These are phyloP conservation scores for Pseudoatta argentina DNA, from an alignment of 1,140 invertebrate genomes.

Conservation along the genomic window DNA sequence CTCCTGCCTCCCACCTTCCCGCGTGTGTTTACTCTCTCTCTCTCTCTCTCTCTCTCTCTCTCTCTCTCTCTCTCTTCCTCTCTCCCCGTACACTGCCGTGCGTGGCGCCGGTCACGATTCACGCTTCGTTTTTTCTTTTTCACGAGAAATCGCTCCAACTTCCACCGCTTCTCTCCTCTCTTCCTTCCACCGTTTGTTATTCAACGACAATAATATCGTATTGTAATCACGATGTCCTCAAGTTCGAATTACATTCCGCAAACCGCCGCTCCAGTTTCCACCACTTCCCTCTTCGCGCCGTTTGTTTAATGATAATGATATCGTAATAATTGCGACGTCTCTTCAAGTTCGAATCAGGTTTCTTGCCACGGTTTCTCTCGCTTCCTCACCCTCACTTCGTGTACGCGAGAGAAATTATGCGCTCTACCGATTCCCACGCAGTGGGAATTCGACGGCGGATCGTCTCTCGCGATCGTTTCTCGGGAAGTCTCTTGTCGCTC, in stretches of 20 bases:
- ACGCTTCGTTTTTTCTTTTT: background rate
- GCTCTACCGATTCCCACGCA: no score
- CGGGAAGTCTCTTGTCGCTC: no score
- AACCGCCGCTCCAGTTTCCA: no score
- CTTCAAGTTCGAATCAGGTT: no score
- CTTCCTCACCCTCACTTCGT: no score
- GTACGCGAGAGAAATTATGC: no score
- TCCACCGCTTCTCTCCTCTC: background rate
- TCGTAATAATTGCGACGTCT: no score
- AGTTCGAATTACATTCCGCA: background rate
- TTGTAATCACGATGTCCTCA: background rate
- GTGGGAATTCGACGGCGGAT: no score
- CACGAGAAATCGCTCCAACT: background rate
- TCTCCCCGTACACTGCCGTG: background rate
- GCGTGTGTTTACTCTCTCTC: background rate
- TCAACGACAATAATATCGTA: background rate
- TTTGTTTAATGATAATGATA: no score
- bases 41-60: constrained; percentile 5
- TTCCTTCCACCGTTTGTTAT: background rate
- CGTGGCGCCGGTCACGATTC: constrained; percentile 37
- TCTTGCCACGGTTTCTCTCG: no score
- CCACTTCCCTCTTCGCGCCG: no score
- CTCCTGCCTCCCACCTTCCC: constrained; percentile 42
- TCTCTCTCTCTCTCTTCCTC: background rate
- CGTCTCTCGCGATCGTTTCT: no score